Percentiles rank a stretch among this genome's conserved stretches.
These are phyloP conservation scores for Gandaritis pyraliata DNA, from an alignment of 2,888 invertebrate genomes.

Conservation along the genomic window DNA sequence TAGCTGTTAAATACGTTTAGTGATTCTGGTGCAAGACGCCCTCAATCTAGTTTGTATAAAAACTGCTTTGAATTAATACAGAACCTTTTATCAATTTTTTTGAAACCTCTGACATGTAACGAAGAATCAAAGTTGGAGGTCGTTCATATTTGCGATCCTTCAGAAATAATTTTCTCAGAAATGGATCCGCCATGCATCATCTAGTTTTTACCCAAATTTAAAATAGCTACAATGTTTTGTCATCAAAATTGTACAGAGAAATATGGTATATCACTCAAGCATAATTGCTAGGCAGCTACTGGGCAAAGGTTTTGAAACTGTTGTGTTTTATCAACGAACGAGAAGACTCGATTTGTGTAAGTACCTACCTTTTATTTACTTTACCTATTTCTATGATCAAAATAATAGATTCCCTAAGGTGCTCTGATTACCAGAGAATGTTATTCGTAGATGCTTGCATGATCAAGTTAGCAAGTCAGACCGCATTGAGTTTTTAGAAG, in stretches of 20 bases:
- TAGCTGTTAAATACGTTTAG: too few species aligned
- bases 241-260: slow-evolving; percentile 52
- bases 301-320: slow-evolving; percentile 45
- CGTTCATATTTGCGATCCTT: background rate
- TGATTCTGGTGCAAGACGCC: too few species aligned
- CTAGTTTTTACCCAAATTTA: slow-evolving; percentile 32
- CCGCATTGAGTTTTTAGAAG: too few species aligned
- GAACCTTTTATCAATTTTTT: slow-evolving; percentile 1
- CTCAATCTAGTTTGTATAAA: background rate
- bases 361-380: slow-evolving; percentile 22
- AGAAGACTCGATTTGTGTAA: slow-evolving; percentile 40
- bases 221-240: slow-evolving; percentile 40
- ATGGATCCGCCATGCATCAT: slow-evolving; percentile 33
- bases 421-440: too few species aligned
- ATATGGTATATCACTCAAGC: slow-evolving; percentile 68
- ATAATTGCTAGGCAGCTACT: slow-evolving; percentile 52
- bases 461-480: too few species aligned
- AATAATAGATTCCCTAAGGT: too few species aligned
- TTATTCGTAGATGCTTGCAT: too few species aligned
- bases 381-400: background rate
- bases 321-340: slow-evolving; percentile 39
- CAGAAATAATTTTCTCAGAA: slow-evolving; percentile 17
- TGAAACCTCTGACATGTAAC: slow-evolving; percentile 15
- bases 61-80: background rate
- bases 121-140: slow-evolving; percentile 7